These are phyloP conservation scores for Myiozetetes cayanensis DNA, from an alignment of 2,113 vertebrate species.

Conservation along the genomic window DNA sequence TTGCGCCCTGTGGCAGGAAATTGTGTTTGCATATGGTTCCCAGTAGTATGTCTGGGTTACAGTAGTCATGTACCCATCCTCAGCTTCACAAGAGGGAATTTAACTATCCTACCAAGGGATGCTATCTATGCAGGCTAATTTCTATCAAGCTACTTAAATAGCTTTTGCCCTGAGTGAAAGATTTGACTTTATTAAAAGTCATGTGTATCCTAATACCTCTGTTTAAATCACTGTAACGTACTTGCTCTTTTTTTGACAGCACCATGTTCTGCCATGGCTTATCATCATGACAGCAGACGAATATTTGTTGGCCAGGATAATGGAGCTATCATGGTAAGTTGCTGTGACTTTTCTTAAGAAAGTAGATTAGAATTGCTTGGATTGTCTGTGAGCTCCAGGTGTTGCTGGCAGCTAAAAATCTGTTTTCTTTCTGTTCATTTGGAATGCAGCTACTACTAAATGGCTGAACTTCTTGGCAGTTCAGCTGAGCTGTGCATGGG, in stretches of 20 bases:
- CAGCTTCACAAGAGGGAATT: not conserved
- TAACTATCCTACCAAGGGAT: not conserved
- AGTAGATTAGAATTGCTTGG: not conserved
- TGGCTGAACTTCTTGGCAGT: not conserved
- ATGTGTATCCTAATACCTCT: not conserved
- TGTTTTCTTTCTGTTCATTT: not conserved
- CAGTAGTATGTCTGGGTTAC: not conserved
- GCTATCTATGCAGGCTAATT: not conserved
- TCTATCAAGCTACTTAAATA: not conserved
- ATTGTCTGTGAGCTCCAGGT: not conserved
- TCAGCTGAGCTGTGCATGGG: not conserved
- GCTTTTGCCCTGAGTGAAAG: not conserved
- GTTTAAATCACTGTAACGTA: not conserved
- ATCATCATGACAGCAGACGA: conserved; percentile 93
- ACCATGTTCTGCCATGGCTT: conserved; percentile 91
- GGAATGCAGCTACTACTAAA: not conserved
- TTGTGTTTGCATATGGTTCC: not conserved
- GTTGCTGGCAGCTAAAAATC: not conserved
- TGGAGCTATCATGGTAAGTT: conserved; percentile 91
- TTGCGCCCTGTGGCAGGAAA: not conserved
- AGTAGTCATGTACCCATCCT: not conserved
- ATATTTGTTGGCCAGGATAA: conserved; percentile 98
- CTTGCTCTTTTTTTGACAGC: conserved; percentile 72
- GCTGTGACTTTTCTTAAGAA: not conserved
- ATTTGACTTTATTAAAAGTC: not conserved